Conservation (phyloP, 2,797 vertebrate genomes). For the Cottoperca gobio region DNA sequence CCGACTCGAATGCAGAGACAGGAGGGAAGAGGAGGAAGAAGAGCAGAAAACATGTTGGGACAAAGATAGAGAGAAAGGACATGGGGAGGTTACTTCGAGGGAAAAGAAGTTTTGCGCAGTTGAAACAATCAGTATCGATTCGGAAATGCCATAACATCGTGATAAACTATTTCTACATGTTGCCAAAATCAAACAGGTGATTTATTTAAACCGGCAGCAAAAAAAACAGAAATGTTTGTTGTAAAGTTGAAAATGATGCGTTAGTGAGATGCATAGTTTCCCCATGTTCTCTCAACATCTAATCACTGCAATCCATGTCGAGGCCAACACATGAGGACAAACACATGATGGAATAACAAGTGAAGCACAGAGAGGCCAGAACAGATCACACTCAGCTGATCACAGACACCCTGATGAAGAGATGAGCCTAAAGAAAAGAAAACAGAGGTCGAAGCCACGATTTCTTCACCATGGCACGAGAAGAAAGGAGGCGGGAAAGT, state of each 20-base stretch:
- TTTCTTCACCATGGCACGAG: slow-evolving; percentile 14
- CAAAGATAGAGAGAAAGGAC: slow-evolving; percentile 11
- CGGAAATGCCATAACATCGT: slow-evolving; percentile 1
- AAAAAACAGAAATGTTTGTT: background rate
- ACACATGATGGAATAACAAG: slow-evolving; percentile 6
- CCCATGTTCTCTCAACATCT: slow-evolving; percentile 17
- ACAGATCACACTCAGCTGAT: slow-evolving; percentile 21
- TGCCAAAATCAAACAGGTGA: background rate
- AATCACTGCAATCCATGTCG: background rate
- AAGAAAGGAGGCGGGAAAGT: slow-evolving; percentile 37
- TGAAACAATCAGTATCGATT: background rate
- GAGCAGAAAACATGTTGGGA: slow-evolving; percentile 27
- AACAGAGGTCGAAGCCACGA: slow-evolving; percentile 9
- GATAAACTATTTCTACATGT: background rate
- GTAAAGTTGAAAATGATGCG: background rate
- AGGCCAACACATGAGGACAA: background rate
- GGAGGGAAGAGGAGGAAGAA: slow-evolving; percentile 44
- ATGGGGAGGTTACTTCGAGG: background rate
- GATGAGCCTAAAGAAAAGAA: slow-evolving; percentile 12
- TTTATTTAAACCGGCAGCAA: background rate
- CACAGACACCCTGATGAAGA: slow-evolving; percentile 30
- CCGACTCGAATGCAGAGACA: slow-evolving; percentile 55
- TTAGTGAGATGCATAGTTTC: background rate
- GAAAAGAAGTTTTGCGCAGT: background rate
- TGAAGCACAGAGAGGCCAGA: slow-evolving; percentile 19